phyloP scores from a whole-genome alignment of 2,888 invertebrate genomes.

The Zootermopsis nevadensis region DNA sequence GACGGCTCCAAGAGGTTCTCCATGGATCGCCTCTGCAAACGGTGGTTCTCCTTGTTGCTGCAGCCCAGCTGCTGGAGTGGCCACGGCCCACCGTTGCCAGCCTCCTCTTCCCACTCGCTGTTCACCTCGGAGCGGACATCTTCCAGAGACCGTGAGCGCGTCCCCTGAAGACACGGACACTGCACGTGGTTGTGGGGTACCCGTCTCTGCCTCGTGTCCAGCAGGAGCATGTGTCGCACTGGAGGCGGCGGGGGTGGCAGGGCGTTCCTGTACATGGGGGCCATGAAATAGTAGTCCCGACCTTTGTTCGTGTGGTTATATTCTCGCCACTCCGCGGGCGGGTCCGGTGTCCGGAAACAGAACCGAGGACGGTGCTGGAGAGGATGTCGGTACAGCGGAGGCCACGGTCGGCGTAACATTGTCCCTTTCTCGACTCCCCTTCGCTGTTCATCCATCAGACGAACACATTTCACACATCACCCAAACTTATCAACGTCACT shows the following conservation, averaged over 20 bases:
- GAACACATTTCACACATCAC: slow-evolving; percentile 49
- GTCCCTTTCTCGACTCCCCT: slow-evolving; percentile 56
- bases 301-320: slow-evolving; percentile 58
- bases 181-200: slow-evolving; percentile 54
- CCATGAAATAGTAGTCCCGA: slow-evolving; percentile 72
- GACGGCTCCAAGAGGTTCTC: slow-evolving; percentile 72
- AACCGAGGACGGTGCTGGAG: slow-evolving; percentile 63
- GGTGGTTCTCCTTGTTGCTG: slow-evolving; percentile 66
- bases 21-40: slow-evolving; percentile 72
- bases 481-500: background rate
- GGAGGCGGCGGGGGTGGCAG: slow-evolving; percentile 68
- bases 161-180: slow-evolving; percentile 58
- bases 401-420: slow-evolving; percentile 71
- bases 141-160: slow-evolving; percentile 77
- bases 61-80: slow-evolving; percentile 54
- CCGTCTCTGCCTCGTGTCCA: slow-evolving; percentile 57
- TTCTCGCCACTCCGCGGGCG: slow-evolving; percentile 32
- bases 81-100: slow-evolving; percentile 48
- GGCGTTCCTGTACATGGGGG: slow-evolving; percentile 76
- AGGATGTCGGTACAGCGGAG: slow-evolving; percentile 59
- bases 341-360: slow-evolving; percentile 36
- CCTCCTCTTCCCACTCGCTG: slow-evolving; percentile 72
- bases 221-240: slow-evolving; percentile 60
- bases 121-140: slow-evolving; percentile 74
- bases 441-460: slow-evolving; percentile 18